Percentiles rank a stretch among this genome's conserved stretches.
Conservation (phyloP, 2,797 vertebrate genomes). For the Spondyliosoma cantharus region DNA sequence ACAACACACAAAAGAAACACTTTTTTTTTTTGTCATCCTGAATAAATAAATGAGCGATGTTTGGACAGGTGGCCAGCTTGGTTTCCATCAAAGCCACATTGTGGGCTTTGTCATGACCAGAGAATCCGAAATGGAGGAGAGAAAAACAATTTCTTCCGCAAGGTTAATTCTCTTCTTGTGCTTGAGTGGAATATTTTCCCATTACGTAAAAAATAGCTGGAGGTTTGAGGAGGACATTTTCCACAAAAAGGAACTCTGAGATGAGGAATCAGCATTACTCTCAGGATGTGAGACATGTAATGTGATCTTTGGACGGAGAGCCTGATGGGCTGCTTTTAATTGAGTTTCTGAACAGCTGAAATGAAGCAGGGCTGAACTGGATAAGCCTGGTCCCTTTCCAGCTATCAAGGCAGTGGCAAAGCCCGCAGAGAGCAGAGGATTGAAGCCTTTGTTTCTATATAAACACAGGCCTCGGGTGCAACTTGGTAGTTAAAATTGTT, state of each 20-base stretch:
- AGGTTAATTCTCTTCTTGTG: conserved; percentile 60
- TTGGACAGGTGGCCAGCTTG: conserved; percentile 76
- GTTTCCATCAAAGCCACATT: conserved; percentile 53
- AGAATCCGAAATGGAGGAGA: conserved; percentile 57
- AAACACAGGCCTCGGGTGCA: conserved; percentile 49
- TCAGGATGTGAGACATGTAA: conserved; percentile 66
- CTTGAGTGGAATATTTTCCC: conserved; percentile 58
- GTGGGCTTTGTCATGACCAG: conserved; percentile 55
- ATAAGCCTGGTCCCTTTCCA: conserved; percentile 53
- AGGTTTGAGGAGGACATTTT: conserved; percentile 61
- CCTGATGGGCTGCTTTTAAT: conserved; percentile 64
- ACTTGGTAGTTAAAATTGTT: conserved; percentile 49
- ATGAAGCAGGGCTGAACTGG: conserved; percentile 53
- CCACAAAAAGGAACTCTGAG: conserved; percentile 53
- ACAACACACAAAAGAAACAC: conserved; percentile 36
- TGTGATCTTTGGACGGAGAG: conserved; percentile 65
- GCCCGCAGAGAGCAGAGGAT: conserved; percentile 41
- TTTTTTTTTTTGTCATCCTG: conserved; percentile 8
- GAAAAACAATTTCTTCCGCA: conserved; percentile 50
- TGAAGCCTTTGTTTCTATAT: conserved; percentile 60
- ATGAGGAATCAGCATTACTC: conserved; percentile 56
- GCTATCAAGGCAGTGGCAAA: conserved; percentile 36
- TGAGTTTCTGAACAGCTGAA: conserved; percentile 67
- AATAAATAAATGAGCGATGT: conserved; percentile 69
- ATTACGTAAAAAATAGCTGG: conserved; percentile 66